Percentiles rank a stretch among this genome's conserved stretches.
These are phyloP conservation scores for Drosophila sordidula DNA, from an alignment of 2,888 invertebrate genomes.

Conservation along the genomic window DNA sequence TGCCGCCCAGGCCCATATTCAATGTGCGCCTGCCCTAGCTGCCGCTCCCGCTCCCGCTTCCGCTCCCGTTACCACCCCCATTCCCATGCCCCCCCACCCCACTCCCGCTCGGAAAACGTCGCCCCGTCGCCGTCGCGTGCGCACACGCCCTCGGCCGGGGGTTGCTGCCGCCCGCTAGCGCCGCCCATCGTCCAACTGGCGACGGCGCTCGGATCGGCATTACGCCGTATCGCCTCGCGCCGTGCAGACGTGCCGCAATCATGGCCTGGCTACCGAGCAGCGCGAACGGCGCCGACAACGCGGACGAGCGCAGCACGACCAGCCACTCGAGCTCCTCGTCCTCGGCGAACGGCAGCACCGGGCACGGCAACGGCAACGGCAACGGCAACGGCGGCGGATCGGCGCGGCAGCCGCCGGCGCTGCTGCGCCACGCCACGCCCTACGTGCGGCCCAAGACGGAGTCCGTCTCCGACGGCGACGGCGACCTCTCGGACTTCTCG, in stretches of 20 bases:
- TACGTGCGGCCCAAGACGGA: constrained; percentile 81
- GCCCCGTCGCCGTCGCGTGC: neutral
- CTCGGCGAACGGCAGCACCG: constrained; percentile 21
- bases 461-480: constrained; percentile 83
- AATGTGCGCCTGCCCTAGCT: constrained; percentile 25
- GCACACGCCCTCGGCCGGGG: constrained; percentile 9
- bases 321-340: constrained; percentile 63
- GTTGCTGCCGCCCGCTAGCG: constrained; percentile 24
- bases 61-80: neutral
- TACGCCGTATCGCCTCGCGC: constrained; percentile 13
- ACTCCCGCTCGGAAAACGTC: neutral
- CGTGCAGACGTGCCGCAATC: constrained; percentile 20
- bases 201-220: constrained; percentile 20
- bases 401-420: constrained; percentile 35
- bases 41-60: neutral
- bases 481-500: constrained; percentile 88
- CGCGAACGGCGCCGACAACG: constrained; percentile 63
- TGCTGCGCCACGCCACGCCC: constrained; percentile 56
- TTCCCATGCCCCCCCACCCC: no score
- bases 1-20: constrained; percentile 41
- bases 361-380: neutral
- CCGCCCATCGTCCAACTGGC: constrained; percentile 8
- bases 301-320: constrained; percentile 68
- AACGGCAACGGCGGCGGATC: constrained; percentile 7
- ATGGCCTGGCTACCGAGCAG: constrained; percentile 74